phyloP scores from a whole-genome alignment of 1,140 invertebrate species.

The Conus betulinus region DNA sequence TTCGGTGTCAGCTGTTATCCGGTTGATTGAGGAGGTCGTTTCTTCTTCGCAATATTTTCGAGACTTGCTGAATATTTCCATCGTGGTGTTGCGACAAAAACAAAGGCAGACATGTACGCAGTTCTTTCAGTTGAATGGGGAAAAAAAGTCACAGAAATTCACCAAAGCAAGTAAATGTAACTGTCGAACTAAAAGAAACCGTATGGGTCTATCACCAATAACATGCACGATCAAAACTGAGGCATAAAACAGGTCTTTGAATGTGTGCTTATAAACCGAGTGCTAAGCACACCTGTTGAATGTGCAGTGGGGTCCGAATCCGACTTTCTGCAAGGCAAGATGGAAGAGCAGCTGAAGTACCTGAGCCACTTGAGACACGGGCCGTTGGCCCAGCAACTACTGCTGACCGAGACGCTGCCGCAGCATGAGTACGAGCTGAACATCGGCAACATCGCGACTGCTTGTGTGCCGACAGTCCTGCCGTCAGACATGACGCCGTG shows the following conservation, averaged over 20 bases:
- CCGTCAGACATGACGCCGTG: neutral
- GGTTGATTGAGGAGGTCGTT: too few relatives aligned
- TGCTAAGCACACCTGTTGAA: too few relatives aligned
- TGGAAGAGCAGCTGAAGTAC: slow-evolving; percentile 4
- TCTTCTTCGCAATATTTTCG: too few relatives aligned
- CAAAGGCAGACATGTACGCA: too few relatives aligned
- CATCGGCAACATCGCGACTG: neutral
- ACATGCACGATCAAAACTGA: neutral
- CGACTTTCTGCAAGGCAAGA: neutral
- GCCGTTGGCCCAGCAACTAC: neutral
- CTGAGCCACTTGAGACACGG: neutral
- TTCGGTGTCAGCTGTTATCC: too few relatives aligned
- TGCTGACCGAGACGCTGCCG: slow-evolving; percentile 13
- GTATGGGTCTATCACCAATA: neutral
- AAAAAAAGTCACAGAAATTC: too few relatives aligned
- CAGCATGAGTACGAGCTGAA: neutral
- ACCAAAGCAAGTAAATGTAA: too few relatives aligned
- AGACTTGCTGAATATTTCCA: too few relatives aligned
- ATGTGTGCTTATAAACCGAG: neutral
- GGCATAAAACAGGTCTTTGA: neutral
- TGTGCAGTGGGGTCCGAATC: neutral
- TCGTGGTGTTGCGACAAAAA: too few relatives aligned
- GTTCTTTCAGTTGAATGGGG: too few relatives aligned
- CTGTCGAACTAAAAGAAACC: too few relatives aligned
- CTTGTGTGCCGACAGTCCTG: neutral